phyloP scores from a whole-genome alignment of 2,113 vertebrate species.

The Raja brachyura region DNA sequence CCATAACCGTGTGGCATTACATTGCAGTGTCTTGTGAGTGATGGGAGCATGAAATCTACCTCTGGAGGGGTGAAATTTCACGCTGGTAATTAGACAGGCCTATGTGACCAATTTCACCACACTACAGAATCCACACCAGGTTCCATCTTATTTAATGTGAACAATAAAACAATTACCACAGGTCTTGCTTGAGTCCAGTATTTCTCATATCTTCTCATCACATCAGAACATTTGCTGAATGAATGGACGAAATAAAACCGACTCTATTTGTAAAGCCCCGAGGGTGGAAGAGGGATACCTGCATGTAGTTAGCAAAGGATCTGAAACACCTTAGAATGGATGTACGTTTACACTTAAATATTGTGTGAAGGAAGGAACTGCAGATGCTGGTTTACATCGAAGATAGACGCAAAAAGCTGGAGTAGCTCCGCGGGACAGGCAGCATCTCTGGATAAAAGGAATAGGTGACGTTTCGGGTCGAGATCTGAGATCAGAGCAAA shows the following conservation, averaged over 20 bases:
- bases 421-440: no score
- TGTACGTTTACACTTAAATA: no score
- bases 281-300: neutral
- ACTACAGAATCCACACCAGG: conserved; percentile 7
- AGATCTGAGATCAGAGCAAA: no score
- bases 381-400: no score
- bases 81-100: conserved; percentile 28
- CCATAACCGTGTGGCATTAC: conserved; percentile 27
- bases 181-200: neutral
- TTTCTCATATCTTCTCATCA: neutral
- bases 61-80: conserved; percentile 32
- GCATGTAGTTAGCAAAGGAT: neutral
- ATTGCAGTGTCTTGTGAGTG: neutral
- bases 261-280: neutral
- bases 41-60: conserved; percentile 25
- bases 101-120: conserved; percentile 25
- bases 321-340: neutral
- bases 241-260: neutral
- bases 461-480: no score
- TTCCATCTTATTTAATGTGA: neutral
- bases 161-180: conserved; percentile 3
- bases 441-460: no score
- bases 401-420: no score
- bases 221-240: neutral
- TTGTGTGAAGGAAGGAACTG: no score